Conservation (phyloP, 2,113 vertebrate genomes). For the Phasianus colchicus region DNA sequence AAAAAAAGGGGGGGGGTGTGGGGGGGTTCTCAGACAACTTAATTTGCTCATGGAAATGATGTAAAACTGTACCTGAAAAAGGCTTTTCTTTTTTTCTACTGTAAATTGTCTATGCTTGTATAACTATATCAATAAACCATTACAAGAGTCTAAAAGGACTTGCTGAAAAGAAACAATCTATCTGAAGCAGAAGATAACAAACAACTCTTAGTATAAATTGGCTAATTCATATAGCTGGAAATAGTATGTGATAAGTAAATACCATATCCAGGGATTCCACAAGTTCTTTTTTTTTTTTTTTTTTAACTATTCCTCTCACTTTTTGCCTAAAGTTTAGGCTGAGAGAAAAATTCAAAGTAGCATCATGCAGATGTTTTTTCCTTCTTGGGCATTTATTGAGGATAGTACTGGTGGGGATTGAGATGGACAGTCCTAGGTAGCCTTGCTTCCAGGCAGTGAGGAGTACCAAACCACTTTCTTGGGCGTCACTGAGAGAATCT, state of each 20-base stretch:
- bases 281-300: neutral
- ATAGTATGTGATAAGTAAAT: neutral
- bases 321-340: neutral
- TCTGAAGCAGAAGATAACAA: neutral
- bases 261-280: neutral
- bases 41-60: neutral
- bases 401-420: neutral
- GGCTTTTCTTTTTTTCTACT: neutral
- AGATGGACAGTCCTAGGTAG: neutral
- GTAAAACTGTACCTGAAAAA: neutral
- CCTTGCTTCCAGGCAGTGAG: neutral
- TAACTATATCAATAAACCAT: neutral
- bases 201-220: neutral
- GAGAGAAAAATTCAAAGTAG: neutral
- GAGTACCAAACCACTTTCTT: neutral
- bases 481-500: neutral
- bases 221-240: neutral
- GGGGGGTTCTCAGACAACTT: neutral
- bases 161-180: neutral
- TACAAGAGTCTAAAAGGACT: neutral
- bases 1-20: no score
- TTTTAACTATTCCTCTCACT: neutral
- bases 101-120: neutral
- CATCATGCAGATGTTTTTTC: neutral
- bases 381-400: neutral